Base-by-base conservation (phyloP, 2,797 vertebrate species). In the Coregonus ussuriensis region DNA sequence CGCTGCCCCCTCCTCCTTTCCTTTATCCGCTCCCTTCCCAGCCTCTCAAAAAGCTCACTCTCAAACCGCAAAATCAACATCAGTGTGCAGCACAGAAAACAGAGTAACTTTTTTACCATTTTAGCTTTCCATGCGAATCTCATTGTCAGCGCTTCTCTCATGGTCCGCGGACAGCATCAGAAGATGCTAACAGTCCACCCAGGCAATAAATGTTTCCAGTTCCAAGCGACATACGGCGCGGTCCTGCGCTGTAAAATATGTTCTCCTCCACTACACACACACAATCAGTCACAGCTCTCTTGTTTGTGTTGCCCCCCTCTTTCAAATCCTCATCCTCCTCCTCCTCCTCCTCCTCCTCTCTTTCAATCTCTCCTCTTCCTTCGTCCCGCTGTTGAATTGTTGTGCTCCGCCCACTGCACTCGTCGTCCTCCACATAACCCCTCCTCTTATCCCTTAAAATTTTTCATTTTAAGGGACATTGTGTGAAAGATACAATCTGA, bases 51-150 rank as follows among this genome's bases (percentile, higher is more conserved):
- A 63, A 74, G 6, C 67, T 77, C n/a, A 77, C 77, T 76, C 54
- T 31, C 31, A 87, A 84, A 83, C 85, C 84, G 80, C 82, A 88
- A 85, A 87, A 87, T 66, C 41, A 47, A 47, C 84, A 88, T 79
- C 86, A 87, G 72, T 76, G 72, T 78, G 29, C 79, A 83, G 62
- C 73, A 65, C 72, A 71, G 75, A 65, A 86, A 83, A 51, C 59
- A 69, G 33, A 13, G 33, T 33, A 76, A 71, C 21, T 16, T 70
- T 70, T 72, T 63, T 63, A 97, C 97, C 97, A 97, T 97, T 95
- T 97, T 97, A 96, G 93, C 94, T 95, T 92, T 96, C 96, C 96
- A 97, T 91, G 95, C 95, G 93, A 97, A 95, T 95, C 95, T 97
- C 97, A 98, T 98, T 90, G 94, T 96, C 93, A 95, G 92, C 74